Base-by-base conservation (phyloP, 2,888 invertebrate species). In the Bombyx huttoni region DNA sequence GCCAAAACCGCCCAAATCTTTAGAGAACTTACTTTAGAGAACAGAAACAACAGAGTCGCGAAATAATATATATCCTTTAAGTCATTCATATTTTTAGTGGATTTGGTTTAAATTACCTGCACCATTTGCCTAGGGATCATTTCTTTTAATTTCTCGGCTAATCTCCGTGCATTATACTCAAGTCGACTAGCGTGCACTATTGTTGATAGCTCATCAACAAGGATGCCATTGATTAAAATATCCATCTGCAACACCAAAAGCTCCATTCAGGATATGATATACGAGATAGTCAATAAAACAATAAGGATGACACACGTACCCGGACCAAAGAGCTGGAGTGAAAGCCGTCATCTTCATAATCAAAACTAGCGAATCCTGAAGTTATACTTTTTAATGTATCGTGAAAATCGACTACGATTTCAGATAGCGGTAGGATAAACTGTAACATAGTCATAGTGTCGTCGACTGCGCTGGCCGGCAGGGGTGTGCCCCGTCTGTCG, bases 361-460 rank as follows among this genome's bases (percentile, higher is more conserved):
- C 97, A 73, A 98, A 98, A 73, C 96, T 96, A 1, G 98, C 99
- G 84, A 97, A 99, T 35, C 99, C 99, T 0, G 98, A 98, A 3
- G 96, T 94, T 13, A 96, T 66, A 12, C 95, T 93, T 80, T 99
- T 99, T 2, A 98, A 84, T 5, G 91, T 90, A 73, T 99, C 98
- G 71, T 98, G 98, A 77, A 99, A 99, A 78, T 99, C 98, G 8
- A 98, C 83, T 12, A 99, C 93, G 34, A 99, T 94, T 90, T 99
- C 99, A 63, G 94, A 96, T 7, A 99, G 84, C 0, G 99, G 99
- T 51, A 99, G 80, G 46, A 93, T 82, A 69, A 94, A 97, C 64
- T 94, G 94, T 72, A 98, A 75, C 85, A 98, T 90, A 0, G 97
- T 87, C 71, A 96, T 91, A 40, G 91, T 90, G 57, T 95, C 92